Conservation (phyloP, 2,888 invertebrate species). For the Drosophila borborema region DNA sequence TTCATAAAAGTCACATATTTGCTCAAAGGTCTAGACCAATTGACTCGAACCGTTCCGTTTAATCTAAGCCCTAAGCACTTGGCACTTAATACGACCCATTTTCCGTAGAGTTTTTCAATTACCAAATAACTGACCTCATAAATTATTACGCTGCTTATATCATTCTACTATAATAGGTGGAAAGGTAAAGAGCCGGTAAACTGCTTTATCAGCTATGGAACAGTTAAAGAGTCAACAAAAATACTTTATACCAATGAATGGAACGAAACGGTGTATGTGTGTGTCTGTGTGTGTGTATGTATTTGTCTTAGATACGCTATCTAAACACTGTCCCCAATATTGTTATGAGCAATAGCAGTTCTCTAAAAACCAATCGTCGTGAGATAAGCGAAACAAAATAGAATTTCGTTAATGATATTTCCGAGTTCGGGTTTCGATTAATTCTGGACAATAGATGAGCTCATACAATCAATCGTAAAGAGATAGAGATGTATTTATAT, state of each 20-base stretch:
- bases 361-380: slow-evolving; percentile 22
- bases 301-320: slow-evolving; percentile 67
- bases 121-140: slow-evolving; percentile 75
- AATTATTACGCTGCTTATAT: slow-evolving; percentile 51
- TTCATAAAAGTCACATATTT: slow-evolving; percentile 17
- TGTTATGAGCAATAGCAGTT: slow-evolving; percentile 40
- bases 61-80: slow-evolving; percentile 2
- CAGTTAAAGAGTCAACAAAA: slow-evolving; percentile 40
- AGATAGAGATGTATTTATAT: slow-evolving; percentile 7
- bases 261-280: slow-evolving; percentile 16
- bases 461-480: slow-evolving; percentile 16
- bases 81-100: slow-evolving; percentile 52
- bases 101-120: slow-evolving; percentile 61
- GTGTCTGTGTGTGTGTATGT: slow-evolving; percentile 24
- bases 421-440: slow-evolving; percentile 17
- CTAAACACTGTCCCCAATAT: slow-evolving; percentile 51
- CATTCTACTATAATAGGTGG: slow-evolving; percentile 14
- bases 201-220: slow-evolving; percentile 52
- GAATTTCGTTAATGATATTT: slow-evolving; percentile 26
- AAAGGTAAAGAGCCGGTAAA: slow-evolving; percentile 27
- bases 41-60: slow-evolving; percentile 28
- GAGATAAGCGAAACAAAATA: slow-evolving; percentile 32
- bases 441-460: slow-evolving; percentile 38
- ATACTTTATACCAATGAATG: slow-evolving; percentile 42
- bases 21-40: slow-evolving; percentile 36